phyloP scores from a whole-genome alignment of 2,113 vertebrate species.

The Calonectris borealis region DNA sequence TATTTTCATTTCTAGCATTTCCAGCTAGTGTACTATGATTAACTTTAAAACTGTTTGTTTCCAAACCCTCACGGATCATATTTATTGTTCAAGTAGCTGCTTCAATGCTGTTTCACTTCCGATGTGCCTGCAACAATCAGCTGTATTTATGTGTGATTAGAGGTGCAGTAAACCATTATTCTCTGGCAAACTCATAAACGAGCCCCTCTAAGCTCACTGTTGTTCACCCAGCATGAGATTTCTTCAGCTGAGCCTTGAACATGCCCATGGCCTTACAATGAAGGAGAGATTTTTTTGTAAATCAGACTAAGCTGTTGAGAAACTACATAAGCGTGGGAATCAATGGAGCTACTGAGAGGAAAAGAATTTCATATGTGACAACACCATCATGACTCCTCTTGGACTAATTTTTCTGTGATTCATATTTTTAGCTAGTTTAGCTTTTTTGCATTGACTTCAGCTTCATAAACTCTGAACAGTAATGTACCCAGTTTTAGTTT shows the following conservation, averaged over 20 bases:
- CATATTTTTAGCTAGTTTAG: not conserved
- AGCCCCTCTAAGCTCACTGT: not conserved
- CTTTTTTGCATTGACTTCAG: not conserved
- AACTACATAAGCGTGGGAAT: not conserved
- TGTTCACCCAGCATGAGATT: not conserved
- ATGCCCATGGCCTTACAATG: not conserved
- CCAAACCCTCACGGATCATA: slow-evolving; percentile 48
- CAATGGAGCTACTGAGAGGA: not conserved
- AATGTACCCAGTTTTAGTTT: not conserved
- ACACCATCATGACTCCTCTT: not conserved
- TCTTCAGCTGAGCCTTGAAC: slow-evolving; percentile 16
- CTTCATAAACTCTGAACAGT: not conserved
- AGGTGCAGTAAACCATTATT: slow-evolving; percentile 33
- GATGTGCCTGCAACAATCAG: slow-evolving; percentile 15
- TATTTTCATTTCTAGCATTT: slow-evolving; percentile 57
- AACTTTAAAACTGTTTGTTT: slow-evolving; percentile 50
- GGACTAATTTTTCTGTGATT: not conserved
- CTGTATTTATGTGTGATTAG: not conserved
- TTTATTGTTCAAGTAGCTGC: slow-evolving; percentile 50
- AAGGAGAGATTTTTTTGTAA: not conserved
- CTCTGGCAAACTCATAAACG: not conserved
- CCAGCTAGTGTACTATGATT: slow-evolving; percentile 35
- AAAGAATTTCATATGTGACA: not conserved
- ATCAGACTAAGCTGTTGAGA: not conserved
- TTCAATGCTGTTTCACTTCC: slow-evolving; percentile 41